Percentiles rank a stretch among this genome's conserved stretches.
Evolutionary conservation across 2,888 invertebrate species (phyloP).

Genomic region (Tachystola acroxantha): DNA sequence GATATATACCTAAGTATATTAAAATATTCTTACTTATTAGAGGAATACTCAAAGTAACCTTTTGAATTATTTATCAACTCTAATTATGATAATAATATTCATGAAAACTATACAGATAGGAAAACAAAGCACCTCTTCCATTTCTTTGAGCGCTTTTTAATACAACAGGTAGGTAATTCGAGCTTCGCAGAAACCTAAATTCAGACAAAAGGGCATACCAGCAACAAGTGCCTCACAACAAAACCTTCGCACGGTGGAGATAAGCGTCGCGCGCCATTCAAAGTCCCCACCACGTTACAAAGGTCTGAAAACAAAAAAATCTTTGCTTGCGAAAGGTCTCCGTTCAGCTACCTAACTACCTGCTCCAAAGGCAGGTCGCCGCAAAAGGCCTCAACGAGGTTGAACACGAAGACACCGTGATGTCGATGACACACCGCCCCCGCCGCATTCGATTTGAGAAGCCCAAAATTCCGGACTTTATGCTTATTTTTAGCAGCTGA

Average conservation of each 20-base stretch:
- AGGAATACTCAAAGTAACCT: too few relatives aligned
- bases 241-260: conserved; percentile 28
- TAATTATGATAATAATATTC: not conserved
- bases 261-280: conserved; percentile 29
- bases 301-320: conserved; percentile 50
- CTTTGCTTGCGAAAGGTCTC: conserved; percentile 25
- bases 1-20: too few relatives aligned
- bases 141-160: too few relatives aligned
- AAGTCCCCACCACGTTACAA: conserved; percentile 26
- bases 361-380: conserved; percentile 43
- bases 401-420: conserved; percentile 10
- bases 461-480: conserved; percentile 23
- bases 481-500: conserved; percentile 41
- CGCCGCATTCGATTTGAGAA: conserved; percentile 29
- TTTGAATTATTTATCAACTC: too few relatives aligned
- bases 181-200: not conserved
- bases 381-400: conserved; percentile 32
- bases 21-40: too few relatives aligned
- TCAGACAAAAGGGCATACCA: conserved; percentile 29
- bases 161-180: too few relatives aligned
- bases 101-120: too few relatives aligned
- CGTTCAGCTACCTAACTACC: conserved; percentile 47
- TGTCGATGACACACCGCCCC: conserved; percentile 51
- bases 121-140: too few relatives aligned
- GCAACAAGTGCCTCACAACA: conserved; percentile 36